These are phyloP conservation scores for Frieseomelitta varia DNA, from an alignment of 1,140 invertebrate species.

Conservation along the genomic window DNA sequence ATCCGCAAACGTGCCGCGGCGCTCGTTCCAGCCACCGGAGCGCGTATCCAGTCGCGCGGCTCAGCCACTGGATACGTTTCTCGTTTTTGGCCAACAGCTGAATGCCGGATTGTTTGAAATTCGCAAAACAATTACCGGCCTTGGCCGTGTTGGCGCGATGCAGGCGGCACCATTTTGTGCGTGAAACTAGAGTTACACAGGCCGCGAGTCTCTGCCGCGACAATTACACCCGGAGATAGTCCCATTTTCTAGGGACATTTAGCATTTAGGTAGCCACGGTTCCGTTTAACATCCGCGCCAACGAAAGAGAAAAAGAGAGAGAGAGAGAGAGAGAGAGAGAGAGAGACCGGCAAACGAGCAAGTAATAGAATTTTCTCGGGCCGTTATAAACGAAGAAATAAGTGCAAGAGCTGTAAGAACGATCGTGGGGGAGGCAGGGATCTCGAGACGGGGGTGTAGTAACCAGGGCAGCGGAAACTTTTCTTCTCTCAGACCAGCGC, in stretches of 20 bases:
- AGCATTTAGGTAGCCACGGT: not conserved
- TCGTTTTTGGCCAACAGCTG: not conserved
- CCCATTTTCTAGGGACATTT: constrained; percentile 31
- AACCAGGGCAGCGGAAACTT: not conserved
- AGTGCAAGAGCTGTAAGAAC: not conserved
- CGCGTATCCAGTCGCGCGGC: not conserved
- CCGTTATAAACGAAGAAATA: not conserved
- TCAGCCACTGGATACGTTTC: not conserved
- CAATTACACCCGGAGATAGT: constrained; percentile 36
- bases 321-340: too few relatives aligned
- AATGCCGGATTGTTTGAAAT: constrained; percentile 27
- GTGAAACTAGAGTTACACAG: constrained; percentile 11
- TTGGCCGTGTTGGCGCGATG: not conserved
- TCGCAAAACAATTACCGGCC: constrained; percentile 23
- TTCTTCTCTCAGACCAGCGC: not conserved
- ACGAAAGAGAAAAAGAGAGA: too few relatives aligned
- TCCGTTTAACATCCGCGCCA: constrained; percentile 10
- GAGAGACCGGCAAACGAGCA: not conserved
- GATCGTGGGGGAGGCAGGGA: not conserved
- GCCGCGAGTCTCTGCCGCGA: not conserved
- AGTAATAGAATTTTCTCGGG: not conserved
- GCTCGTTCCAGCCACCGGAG: not conserved
- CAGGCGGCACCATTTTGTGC: constrained; percentile 7
- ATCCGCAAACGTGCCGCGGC: not conserved
- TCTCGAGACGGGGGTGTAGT: not conserved